phyloP scores from a whole-genome alignment of 2,797 vertebrate species.

The Enteromius viviparus region DNA sequence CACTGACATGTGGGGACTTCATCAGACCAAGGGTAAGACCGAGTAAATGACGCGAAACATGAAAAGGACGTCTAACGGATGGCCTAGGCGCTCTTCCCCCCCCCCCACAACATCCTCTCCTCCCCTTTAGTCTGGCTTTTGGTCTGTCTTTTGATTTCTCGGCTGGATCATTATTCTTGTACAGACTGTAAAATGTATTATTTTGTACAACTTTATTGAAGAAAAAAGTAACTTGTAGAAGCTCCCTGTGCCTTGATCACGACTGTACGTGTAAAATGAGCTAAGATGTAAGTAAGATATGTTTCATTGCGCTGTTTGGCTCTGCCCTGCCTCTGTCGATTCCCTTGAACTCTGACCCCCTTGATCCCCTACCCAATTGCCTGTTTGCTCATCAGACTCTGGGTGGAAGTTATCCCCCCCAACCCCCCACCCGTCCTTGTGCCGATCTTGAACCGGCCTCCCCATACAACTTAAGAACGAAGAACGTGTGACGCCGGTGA shows the following conservation, averaged over 20 bases:
- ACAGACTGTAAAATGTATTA: slow-evolving; percentile 91
- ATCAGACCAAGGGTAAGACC: slow-evolving; percentile 64
- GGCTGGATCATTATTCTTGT: slow-evolving; percentile 88
- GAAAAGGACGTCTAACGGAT: slow-evolving; percentile 60
- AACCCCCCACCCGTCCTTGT: not conserved
- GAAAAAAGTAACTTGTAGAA: slow-evolving; percentile 82
- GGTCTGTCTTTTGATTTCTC: slow-evolving; percentile 78
- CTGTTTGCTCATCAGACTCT: slow-evolving; percentile 61
- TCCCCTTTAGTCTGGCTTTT: slow-evolving; percentile 66
- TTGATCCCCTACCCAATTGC: slow-evolving; percentile 35
- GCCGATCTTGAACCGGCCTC: slow-evolving; percentile 22
- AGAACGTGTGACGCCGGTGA: slow-evolving; percentile 6
- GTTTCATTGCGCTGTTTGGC: slow-evolving; percentile 86
- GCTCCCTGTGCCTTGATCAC: slow-evolving; percentile 89
- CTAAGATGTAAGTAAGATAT: slow-evolving; percentile 85
- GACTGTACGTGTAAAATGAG: slow-evolving; percentile 86
- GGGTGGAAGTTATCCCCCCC: slow-evolving; percentile 35
- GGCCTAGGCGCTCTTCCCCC: slow-evolving; percentile 51
- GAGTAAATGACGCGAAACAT: slow-evolving; percentile 60
- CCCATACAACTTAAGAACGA: not conserved
- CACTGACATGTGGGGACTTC: slow-evolving; percentile 82
- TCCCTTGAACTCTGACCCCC: slow-evolving; percentile 66
- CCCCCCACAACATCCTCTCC: slow-evolving; percentile 14
- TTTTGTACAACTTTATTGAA: slow-evolving; percentile 91
- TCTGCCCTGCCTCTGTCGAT: slow-evolving; percentile 80